Conservation (phyloP, 1,140 invertebrate genomes). For the Drosophila lacertosa region DNA sequence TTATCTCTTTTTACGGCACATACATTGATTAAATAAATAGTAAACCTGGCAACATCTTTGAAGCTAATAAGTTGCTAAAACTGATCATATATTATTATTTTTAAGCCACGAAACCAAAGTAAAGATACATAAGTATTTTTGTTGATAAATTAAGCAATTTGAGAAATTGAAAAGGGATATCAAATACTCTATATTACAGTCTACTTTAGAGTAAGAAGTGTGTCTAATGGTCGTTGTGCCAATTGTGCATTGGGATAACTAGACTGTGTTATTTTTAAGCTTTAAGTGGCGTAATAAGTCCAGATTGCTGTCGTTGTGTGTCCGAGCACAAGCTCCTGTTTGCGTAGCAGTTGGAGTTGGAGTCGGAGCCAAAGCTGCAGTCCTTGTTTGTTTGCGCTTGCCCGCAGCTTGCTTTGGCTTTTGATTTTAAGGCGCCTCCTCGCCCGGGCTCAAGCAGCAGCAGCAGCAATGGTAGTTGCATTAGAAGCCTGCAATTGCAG, state of each 20-base stretch:
- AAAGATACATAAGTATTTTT: too few species aligned
- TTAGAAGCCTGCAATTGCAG: background rate
- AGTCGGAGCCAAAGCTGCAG: conserved; percentile 4
- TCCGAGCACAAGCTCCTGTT: conserved; percentile 1
- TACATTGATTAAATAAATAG: background rate
- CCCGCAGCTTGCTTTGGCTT: conserved; percentile 75
- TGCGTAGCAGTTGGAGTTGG: background rate
- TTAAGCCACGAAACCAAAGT: too few species aligned
- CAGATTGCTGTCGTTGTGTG: conserved; percentile 48
- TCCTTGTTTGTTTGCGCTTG: conserved; percentile 64
- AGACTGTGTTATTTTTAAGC: conserved; percentile 60
- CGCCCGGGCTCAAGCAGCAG: conserved; percentile 8
- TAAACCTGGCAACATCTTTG: background rate
- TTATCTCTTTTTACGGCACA: background rate
- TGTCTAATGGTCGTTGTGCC: background rate
- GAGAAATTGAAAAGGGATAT: too few species aligned
- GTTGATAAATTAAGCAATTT: too few species aligned
- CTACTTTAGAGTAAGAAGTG: too few species aligned
- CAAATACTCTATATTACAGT: too few species aligned
- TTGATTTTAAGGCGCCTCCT: conserved; percentile 69
- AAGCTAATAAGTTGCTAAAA: too few species aligned
- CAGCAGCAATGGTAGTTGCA: conserved; percentile 3
- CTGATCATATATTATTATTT: too few species aligned
- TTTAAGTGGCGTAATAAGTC: conserved; percentile 79
- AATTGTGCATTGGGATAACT: background rate